phyloP scores from a whole-genome alignment of 2,113 vertebrate genomes.

The Gopherus flavomarginatus region DNA sequence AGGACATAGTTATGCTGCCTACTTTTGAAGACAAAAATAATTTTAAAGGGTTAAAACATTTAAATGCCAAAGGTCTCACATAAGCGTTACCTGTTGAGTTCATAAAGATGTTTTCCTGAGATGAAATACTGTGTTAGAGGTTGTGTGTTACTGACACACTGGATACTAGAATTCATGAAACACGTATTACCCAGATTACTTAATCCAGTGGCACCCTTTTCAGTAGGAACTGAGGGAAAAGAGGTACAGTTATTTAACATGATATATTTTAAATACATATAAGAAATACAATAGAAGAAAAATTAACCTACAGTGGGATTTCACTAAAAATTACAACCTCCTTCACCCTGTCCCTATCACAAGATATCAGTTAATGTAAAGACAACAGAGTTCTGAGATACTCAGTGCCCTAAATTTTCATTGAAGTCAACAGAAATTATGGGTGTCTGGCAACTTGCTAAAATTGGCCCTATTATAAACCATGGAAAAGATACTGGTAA shows the following conservation, averaged over 20 bases:
- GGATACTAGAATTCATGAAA: constrained; percentile 99
- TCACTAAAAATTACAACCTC: background rate
- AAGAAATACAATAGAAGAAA: background rate
- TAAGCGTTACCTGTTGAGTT: constrained; percentile 92
- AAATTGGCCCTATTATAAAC: background rate
- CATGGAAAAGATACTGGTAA: background rate
- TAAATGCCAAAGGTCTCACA: background rate
- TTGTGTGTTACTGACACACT: constrained; percentile 98
- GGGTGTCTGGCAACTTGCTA: background rate
- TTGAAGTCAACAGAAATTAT: background rate
- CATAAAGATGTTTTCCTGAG: constrained; percentile 96
- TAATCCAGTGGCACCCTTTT: constrained; percentile 97
- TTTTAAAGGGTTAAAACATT: background rate
- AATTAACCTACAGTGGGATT: background rate
- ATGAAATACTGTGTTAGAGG: constrained; percentile 96
- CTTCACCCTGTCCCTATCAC: background rate
- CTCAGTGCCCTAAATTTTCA: background rate
- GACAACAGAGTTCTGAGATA: background rate
- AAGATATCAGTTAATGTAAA: fast-evolving
- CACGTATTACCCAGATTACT: constrained; percentile 99
- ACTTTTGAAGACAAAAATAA: background rate
- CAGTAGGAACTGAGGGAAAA: constrained; percentile 89
- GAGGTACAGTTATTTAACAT: background rate
- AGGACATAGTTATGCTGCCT: background rate
- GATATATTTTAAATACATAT: background rate